phyloP scores from a whole-genome alignment of 2,113 vertebrate species.

The Meles meles region DNA sequence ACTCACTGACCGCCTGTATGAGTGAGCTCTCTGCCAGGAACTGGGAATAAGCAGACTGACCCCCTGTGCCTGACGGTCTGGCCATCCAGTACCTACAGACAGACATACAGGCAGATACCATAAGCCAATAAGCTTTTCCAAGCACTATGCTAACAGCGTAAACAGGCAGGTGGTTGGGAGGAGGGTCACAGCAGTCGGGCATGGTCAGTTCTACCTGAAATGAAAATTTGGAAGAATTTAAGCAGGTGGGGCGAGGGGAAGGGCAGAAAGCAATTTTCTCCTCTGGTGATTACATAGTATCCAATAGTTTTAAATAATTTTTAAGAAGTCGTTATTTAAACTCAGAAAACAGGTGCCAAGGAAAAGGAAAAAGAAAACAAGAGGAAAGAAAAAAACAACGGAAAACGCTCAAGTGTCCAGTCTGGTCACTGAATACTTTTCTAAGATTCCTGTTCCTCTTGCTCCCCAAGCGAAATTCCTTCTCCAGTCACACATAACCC shows the following conservation, averaged over 20 bases:
- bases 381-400: neutral
- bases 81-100: neutral
- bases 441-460: neutral
- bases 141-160: neutral
- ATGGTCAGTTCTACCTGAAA: neutral
- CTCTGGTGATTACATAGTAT: neutral
- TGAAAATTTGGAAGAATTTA: neutral
- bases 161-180: neutral
- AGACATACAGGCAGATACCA: neutral
- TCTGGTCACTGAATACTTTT: neutral
- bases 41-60: neutral
- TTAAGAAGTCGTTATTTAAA: neutral
- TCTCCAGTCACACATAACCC: neutral
- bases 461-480: neutral
- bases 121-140: neutral
- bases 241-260: neutral
- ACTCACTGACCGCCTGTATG: neutral
- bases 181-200: neutral
- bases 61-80: neutral
- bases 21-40: neutral
- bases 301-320: neutral
- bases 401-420: neutral
- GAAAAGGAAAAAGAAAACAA: neutral
- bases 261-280: neutral
- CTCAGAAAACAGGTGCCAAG: neutral